Percentiles rank a stretch among this genome's conserved stretches.
phyloP scores from a whole-genome alignment of 1,140 invertebrate species.

The Homarus americanus region DNA sequence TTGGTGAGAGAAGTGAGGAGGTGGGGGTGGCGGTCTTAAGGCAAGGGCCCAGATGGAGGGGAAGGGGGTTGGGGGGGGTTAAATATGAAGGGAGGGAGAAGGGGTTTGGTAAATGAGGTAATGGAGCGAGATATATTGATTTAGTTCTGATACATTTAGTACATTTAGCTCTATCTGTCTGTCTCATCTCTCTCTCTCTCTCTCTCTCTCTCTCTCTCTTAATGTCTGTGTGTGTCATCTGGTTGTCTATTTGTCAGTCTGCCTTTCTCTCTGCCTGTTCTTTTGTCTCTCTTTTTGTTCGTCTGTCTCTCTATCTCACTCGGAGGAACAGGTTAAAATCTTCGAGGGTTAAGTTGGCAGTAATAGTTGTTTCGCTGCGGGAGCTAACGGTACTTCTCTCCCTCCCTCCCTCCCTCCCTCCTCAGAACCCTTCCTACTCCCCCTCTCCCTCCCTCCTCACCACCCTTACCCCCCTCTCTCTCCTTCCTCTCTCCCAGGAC shows the following conservation, averaged over 20 bases:
- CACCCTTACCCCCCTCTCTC: too few relatives aligned
- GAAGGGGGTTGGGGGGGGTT: background rate
- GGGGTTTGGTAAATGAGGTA: too few relatives aligned
- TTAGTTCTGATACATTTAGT: too few relatives aligned
- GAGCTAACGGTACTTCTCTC: constrained; percentile 26
- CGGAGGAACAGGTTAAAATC: constrained; percentile 34
- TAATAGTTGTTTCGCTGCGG: constrained; percentile 42
- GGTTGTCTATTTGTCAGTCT: too few relatives aligned
- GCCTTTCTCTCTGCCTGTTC: background rate
- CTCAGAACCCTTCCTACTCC: background rate
- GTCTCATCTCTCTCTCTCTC: too few relatives aligned
- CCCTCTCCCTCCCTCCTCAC: too few relatives aligned
- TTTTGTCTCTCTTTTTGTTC: background rate
- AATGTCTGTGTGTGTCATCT: too few relatives aligned
- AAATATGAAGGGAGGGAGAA: too few relatives aligned
- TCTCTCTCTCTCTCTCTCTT: too few relatives aligned
- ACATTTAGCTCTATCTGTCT: too few relatives aligned
- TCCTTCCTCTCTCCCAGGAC: background rate
- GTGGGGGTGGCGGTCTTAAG: background rate
- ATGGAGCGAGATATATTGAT: too few relatives aligned
- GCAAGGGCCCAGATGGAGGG: background rate
- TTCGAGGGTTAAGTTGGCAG: constrained; percentile 7
- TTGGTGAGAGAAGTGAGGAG: background rate
- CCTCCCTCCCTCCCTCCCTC: background rate
- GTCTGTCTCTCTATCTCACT: background rate